Conservation (phyloP, 2,113 vertebrate species). For the Polypterus senegalus region DNA sequence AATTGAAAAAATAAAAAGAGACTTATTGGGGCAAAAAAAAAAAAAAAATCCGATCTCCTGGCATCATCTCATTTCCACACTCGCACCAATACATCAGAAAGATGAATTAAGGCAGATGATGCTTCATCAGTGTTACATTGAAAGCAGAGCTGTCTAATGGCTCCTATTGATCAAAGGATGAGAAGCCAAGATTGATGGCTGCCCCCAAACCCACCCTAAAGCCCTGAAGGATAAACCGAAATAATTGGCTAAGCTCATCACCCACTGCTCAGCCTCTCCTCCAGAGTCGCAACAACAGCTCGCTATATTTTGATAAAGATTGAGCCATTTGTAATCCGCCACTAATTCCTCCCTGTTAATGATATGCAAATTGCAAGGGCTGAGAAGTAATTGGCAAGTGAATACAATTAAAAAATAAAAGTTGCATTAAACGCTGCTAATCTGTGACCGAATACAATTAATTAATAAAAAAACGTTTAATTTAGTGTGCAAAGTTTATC, state of each 20-base stretch:
- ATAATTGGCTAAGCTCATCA: conserved; percentile 1
- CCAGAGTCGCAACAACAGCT: background rate
- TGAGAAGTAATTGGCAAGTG: too few relatives aligned
- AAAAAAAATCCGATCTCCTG: background rate
- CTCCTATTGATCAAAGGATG: conserved; percentile 26
- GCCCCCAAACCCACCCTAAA: conserved; percentile 5
- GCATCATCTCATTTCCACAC: background rate
- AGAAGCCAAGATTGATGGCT: conserved; percentile 24
- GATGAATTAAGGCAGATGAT: background rate
- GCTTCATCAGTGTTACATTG: conserved; percentile 9
- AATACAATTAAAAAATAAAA: too few relatives aligned
- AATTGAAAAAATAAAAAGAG: too few relatives aligned
- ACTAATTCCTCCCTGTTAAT: too few relatives aligned
- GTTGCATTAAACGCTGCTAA: too few relatives aligned
- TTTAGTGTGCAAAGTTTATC: too few relatives aligned
- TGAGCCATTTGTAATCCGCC: too few relatives aligned
- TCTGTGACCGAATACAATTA: too few relatives aligned
- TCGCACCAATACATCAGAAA: background rate
- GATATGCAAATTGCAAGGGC: too few relatives aligned
- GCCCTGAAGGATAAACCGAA: background rate
- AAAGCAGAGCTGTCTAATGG: conserved; percentile 25
- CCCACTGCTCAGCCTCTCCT: background rate
- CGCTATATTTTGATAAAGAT: too few relatives aligned
- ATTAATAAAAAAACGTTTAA: too few relatives aligned
- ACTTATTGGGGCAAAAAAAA: too few relatives aligned